These are phyloP conservation scores for Halcyon badia DNA, from an alignment of 2,797 vertebrate genomes.

Conservation along the genomic window DNA sequence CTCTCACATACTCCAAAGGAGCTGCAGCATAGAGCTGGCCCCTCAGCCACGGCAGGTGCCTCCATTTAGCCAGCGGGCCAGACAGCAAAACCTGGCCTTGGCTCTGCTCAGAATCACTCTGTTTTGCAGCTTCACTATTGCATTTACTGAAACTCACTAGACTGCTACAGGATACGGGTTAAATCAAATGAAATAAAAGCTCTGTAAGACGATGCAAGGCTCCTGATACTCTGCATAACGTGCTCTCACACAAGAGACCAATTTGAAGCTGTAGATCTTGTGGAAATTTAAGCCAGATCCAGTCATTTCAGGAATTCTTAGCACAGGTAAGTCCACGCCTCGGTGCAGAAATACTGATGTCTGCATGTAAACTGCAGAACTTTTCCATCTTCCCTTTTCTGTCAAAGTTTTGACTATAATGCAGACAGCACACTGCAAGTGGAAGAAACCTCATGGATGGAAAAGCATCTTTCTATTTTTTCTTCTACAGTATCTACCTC, in stretches of 20 bases:
- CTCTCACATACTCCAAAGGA: neutral
- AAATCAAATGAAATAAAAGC: slow-evolving; percentile 3
- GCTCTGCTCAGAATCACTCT: neutral
- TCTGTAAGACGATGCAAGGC: neutral
- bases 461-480: neutral
- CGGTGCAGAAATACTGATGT: neutral
- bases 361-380: neutral
- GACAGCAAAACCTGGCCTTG: neutral
- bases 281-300: neutral
- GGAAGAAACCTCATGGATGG: neutral
- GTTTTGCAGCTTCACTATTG: neutral
- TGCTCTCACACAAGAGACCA: neutral
- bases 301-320: neutral
- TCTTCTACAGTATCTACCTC: neutral
- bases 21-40: neutral
- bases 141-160: neutral
- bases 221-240: neutral
- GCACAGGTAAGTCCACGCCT: neutral
- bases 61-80: neutral
- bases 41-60: neutral
- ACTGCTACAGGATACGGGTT: neutral
- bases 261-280: neutral
- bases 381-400: neutral
- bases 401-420: neutral
- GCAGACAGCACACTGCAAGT: neutral